Conservation (phyloP, 1,140 invertebrate genomes). For the Agrilus planipennis region DNA sequence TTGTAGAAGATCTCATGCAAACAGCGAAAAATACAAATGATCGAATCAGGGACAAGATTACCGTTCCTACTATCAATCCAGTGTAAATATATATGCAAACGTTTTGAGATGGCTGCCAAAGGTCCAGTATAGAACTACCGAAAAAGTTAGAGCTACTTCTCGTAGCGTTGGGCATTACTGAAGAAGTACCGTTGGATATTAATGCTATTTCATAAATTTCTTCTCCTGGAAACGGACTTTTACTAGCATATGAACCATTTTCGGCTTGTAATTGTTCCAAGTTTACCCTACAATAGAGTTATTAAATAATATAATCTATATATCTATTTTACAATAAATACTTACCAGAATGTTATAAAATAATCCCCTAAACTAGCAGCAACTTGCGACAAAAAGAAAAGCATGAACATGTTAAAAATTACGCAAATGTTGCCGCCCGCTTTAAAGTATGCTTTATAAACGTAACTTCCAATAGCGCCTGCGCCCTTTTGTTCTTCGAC, state of each 20-base stretch:
- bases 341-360: constrained; percentile 66
- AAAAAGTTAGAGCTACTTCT: background rate
- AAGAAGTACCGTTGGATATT: background rate
- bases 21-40: constrained; percentile 64
- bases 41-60: constrained; percentile 43
- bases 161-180: background rate
- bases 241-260: background rate
- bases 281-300: background rate
- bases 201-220: background rate
- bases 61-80: constrained; percentile 43
- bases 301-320: constrained; percentile 6
- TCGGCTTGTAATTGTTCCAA: background rate
- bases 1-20: constrained; percentile 66
- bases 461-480: constrained; percentile 39
- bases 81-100: constrained; percentile 34
- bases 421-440: constrained; percentile 51
- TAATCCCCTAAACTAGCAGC: constrained; percentile 61
- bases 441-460: constrained; percentile 58
- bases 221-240: background rate
- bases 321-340: constrained; percentile 1
- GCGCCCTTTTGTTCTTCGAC: constrained; percentile 35
- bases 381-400: constrained; percentile 57
- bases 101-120: constrained; percentile 11
- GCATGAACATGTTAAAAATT: constrained; percentile 42
- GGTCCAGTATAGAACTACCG: background rate